These are phyloP conservation scores for Crotalus helleri DNA, from an alignment of 2,113 vertebrate species.

Conservation along the genomic window DNA sequence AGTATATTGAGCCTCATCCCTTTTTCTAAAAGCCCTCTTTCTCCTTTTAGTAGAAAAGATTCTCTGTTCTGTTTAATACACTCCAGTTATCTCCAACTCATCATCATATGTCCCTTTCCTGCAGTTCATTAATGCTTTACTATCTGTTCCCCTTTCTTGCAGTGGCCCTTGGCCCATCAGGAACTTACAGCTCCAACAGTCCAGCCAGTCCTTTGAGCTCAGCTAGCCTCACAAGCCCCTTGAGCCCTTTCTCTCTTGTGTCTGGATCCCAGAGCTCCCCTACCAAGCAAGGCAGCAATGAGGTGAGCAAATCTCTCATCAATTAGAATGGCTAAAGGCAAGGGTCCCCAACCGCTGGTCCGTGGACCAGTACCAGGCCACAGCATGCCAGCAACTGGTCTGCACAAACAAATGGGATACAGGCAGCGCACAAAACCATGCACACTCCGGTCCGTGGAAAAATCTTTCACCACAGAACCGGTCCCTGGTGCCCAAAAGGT, in stretches of 20 bases:
- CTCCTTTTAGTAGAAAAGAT: background rate
- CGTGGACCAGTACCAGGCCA: no score
- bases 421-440: no score
- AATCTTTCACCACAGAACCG: no score
- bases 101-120: background rate
- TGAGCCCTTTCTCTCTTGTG: conserved; percentile 91
- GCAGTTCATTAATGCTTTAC: background rate
- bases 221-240: conserved; percentile 90
- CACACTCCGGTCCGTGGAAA: no score
- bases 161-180: conserved; percentile 78
- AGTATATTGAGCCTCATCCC: background rate
- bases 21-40: background rate
- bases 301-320: conserved; percentile 77
- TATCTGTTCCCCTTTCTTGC: conserved; percentile 30
- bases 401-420: no score
- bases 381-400: no score
- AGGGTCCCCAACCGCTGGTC: no score
- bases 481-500: no score
- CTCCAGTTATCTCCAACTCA: background rate
- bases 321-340: background rate
- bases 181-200: conserved; percentile 93
- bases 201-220: conserved; percentile 95
- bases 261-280: conserved; percentile 88
- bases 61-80: no score
- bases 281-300: conserved; percentile 80